These are phyloP conservation scores for Phasianus colchicus DNA, from an alignment of 2,113 vertebrate species.

Conservation along the genomic window DNA sequence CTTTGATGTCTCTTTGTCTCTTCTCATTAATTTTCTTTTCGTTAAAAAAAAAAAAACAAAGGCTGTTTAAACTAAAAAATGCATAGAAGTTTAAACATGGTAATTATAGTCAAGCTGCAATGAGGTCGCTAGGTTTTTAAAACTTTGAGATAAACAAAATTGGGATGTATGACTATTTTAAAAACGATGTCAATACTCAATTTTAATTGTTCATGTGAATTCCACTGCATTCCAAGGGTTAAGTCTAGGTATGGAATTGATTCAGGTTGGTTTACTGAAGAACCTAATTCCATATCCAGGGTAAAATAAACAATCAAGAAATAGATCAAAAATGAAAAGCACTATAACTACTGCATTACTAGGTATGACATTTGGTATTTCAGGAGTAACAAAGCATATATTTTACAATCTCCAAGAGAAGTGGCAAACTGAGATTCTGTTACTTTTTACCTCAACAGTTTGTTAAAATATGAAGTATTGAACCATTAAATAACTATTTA, in stretches of 20 bases:
- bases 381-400: neutral
- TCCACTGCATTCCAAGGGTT: neutral
- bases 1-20: slow-evolving; percentile 95
- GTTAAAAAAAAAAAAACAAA: slow-evolving; percentile 79
- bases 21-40: slow-evolving; percentile 93
- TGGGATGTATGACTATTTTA: slow-evolving; percentile 57
- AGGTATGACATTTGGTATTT: neutral
- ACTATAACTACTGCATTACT: neutral
- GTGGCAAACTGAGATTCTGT: neutral
- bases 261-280: slow-evolving; percentile 18
- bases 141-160: slow-evolving; percentile 80
- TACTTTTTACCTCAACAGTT: neutral
- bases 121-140: slow-evolving; percentile 77
- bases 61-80: slow-evolving; percentile 81
- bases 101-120: slow-evolving; percentile 82
- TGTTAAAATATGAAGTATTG: neutral
- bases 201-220: slow-evolving; percentile 54
- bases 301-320: neutral
- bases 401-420: neutral
- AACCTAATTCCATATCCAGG: neutral
- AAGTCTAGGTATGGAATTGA: slow-evolving; percentile 7
- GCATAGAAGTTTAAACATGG: slow-evolving; percentile 82
- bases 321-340: neutral
- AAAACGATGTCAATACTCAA: slow-evolving; percentile 55
- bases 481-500: neutral